A percentile compares a stretch with the other conserved stretches of the same genome.
These are phyloP conservation scores for Drosophila paranaensis DNA, from an alignment of 2,888 invertebrate species.

Conservation along the genomic window DNA sequence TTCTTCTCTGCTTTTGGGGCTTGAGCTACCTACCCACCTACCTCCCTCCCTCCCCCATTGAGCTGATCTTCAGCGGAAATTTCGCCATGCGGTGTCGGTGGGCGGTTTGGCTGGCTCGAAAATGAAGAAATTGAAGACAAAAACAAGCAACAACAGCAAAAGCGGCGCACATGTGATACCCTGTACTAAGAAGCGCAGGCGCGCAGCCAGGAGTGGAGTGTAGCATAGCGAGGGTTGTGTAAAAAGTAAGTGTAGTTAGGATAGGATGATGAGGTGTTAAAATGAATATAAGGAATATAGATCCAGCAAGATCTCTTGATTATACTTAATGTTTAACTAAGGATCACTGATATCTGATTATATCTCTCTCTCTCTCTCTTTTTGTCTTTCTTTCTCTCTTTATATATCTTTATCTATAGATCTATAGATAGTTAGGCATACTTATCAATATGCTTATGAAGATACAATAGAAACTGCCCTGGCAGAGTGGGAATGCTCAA, in stretches of 20 bases:
- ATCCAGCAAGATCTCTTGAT: no score
- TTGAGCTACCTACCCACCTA: neutral
- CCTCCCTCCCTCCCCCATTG: neutral
- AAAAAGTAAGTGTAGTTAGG: neutral
- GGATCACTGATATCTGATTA: no score
- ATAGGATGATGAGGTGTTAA: no score
- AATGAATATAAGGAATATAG: no score
- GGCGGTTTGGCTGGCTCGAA: slow-evolving; percentile 52
- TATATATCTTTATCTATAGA: no score
- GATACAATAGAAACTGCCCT: slow-evolving; percentile 23
- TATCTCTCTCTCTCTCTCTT: no score
- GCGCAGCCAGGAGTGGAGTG: neutral
- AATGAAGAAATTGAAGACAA: slow-evolving; percentile 74
- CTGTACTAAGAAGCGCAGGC: neutral
- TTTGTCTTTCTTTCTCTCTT: no score
- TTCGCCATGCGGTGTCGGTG: slow-evolving; percentile 60
- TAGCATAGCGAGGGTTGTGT: slow-evolving; percentile 37
- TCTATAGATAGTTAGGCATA: no score
- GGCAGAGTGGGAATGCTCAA: neutral
- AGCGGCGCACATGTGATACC: slow-evolving; percentile 59
- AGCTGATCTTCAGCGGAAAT: slow-evolving; percentile 56
- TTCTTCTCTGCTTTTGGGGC: slow-evolving; percentile 38
- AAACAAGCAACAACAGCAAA: slow-evolving; percentile 28
- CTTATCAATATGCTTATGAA: neutral
- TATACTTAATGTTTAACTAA: no score